phyloP scores from a whole-genome alignment of 2,113 vertebrate genomes.

The Notothenia rossii region DNA sequence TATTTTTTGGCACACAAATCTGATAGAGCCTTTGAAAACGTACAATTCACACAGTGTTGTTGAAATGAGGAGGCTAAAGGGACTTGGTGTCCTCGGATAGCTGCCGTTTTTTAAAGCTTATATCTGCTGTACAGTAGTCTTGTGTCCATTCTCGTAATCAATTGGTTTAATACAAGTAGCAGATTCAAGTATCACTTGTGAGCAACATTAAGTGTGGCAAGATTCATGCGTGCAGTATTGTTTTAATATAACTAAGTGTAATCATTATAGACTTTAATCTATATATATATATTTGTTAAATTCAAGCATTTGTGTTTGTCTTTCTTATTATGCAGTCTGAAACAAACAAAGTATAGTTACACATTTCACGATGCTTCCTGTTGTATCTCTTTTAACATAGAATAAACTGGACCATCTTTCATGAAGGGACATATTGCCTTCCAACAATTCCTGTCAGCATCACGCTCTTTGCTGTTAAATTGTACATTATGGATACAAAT shows the following conservation, averaged over 20 bases:
- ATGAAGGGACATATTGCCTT: no score
- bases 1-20: constrained; percentile 11
- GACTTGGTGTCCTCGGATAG: constrained; percentile 26
- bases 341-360: no score
- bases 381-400: no score
- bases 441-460: no score
- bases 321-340: no score
- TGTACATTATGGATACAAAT: no score
- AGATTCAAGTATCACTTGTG: neutral
- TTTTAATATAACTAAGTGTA: neutral
- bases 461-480: no score
- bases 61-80: constrained; percentile 5
- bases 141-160: constrained; percentile 12
- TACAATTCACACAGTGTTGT: constrained; percentile 9
- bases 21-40: constrained; percentile 13
- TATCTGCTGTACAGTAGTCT: constrained; percentile 32
- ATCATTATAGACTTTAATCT: neutral
- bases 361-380: no score
- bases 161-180: constrained; percentile 22
- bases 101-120: constrained; percentile 34
- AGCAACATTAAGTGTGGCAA: constrained; percentile 6
- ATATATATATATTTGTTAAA: neutral
- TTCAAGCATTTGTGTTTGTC: neutral
- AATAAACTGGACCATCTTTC: no score
- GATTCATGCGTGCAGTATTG: constrained; percentile 5